A percentile compares a stretch with the other conserved stretches of the same genome.
Evolutionary conservation across 1,140 invertebrate genomes (phyloP).

Genomic region (Rhyzopertha dominica): DNA sequence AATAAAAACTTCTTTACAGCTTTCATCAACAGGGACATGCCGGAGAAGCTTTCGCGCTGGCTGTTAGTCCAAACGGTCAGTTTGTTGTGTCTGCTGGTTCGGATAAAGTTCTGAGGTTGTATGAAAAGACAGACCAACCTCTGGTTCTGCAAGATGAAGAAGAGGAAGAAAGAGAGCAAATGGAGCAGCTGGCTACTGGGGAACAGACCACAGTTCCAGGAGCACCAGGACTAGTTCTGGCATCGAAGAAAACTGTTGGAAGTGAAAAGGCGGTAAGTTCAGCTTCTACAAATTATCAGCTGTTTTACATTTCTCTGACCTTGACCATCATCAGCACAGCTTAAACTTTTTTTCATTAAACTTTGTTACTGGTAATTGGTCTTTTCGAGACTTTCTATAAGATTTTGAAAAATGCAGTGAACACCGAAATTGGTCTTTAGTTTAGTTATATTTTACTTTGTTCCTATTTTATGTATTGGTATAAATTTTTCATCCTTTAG

Average conservation of each 20-base stretch:
- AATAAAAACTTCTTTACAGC: too few relatives aligned
- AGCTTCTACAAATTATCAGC: too few relatives aligned
- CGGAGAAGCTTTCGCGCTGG: slow-evolving; percentile 70
- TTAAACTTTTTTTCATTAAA: too few relatives aligned
- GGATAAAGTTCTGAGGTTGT: slow-evolving; percentile 84
- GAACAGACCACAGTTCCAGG: slow-evolving; percentile 60
- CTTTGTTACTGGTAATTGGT: too few relatives aligned
- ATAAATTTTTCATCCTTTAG: too few relatives aligned
- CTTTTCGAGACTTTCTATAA: too few relatives aligned
- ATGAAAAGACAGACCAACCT: slow-evolving; percentile 81
- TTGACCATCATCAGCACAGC: too few relatives aligned
- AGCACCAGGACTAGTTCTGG: slow-evolving; percentile 68
- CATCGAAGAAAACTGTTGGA: slow-evolving; percentile 85
- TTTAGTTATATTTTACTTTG: neutral
- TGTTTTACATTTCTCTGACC: too few relatives aligned
- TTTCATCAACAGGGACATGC: slow-evolving; percentile 68
- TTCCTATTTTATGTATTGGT: too few relatives aligned
- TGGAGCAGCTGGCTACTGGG: slow-evolving; percentile 65
- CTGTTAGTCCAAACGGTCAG: slow-evolving; percentile 76
- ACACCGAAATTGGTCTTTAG: too few relatives aligned
- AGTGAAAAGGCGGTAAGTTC: slow-evolving; percentile 70
- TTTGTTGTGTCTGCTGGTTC: slow-evolving; percentile 79
- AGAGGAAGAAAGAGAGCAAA: slow-evolving; percentile 77
- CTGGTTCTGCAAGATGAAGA: slow-evolving; percentile 88
- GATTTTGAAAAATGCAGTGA: too few relatives aligned